Percentiles rank a stretch among this genome's conserved stretches.
phyloP scores from a whole-genome alignment of 2,888 invertebrate species.

The Baronia brevicornis region DNA sequence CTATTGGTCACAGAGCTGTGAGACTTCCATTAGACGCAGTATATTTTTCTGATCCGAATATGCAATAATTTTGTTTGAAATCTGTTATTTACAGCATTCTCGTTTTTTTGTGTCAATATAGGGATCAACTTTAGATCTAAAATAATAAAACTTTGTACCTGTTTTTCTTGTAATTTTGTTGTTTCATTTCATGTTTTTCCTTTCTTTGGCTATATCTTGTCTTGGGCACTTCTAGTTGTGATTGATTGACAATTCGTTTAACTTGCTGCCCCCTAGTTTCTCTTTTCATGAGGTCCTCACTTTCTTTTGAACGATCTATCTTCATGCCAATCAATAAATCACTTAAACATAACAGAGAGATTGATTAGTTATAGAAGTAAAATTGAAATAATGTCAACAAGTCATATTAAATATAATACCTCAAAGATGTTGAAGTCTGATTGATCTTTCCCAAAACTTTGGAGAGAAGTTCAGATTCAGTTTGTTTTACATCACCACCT shows the following conservation, averaged over 20 bases:
- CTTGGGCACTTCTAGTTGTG: conserved; percentile 29
- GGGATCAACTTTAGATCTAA: no score
- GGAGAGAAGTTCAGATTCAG: conserved; percentile 83
- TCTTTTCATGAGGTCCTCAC: conserved; percentile 30
- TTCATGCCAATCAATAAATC: conserved; percentile 86
- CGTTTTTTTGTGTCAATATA: no score
- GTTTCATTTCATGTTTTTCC: conserved; percentile 12
- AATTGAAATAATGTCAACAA: background rate
- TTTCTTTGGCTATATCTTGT: conserved; percentile 38
- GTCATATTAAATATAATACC: conserved; percentile 29
- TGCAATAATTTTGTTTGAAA: no score
- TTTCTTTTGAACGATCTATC: conserved; percentile 76
- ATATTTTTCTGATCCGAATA: no score
- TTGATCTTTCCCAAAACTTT: conserved; percentile 78
- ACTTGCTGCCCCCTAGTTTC: conserved; percentile 73
- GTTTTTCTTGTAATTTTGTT: no score
- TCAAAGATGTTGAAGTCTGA: conserved; percentile 54
- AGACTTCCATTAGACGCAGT: no score
- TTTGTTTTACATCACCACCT: conserved; percentile 80
- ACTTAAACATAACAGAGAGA: conserved; percentile 50
- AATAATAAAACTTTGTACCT: conserved; percentile 1
- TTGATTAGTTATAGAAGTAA: background rate
- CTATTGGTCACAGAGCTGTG: no score
- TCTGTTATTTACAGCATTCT: no score
- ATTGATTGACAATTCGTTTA: conserved; percentile 55